A percentile compares a stretch with the other conserved stretches of the same genome.
These are phyloP conservation scores for Tillus elongatus DNA, from an alignment of 2,888 invertebrate genomes.

Conservation along the genomic window DNA sequence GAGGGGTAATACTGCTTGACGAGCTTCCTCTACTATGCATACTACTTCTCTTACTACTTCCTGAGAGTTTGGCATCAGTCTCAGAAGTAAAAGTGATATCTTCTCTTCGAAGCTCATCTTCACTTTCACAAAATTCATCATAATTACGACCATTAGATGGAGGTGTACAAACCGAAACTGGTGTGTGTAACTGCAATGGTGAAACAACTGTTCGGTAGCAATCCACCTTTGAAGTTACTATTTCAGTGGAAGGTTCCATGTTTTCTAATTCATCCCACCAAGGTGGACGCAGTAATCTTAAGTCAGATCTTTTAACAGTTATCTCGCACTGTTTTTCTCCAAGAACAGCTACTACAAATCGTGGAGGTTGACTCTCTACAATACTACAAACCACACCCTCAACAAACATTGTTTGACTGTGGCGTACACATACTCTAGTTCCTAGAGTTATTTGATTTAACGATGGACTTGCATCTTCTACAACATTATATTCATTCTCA, in stretches of 20 bases:
- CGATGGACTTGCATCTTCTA: conserved; percentile 87
- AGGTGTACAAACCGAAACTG: conserved; percentile 44
- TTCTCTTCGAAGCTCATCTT: conserved; percentile 79
- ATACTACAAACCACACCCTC: conserved; percentile 74
- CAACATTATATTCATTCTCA: conserved; percentile 73
- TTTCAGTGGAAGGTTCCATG: conserved; percentile 24
- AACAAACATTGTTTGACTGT: conserved; percentile 66
- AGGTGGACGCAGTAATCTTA: conserved; percentile 83
- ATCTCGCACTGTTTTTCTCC: conserved; percentile 46
- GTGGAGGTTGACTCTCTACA: conserved; percentile 52
- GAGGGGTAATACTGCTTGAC: conserved; percentile 78
- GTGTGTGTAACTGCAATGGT: conserved; percentile 44
- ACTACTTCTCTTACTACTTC: conserved; percentile 83
- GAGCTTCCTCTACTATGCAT: conserved; percentile 88
- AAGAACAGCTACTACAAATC: conserved; percentile 56
- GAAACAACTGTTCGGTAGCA: conserved; percentile 42
- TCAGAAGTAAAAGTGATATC: conserved; percentile 77
- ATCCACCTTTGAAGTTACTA: conserved; percentile 23
- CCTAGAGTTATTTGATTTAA: conserved; percentile 71
- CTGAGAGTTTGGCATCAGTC: conserved; percentile 63
- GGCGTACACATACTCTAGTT: conserved; percentile 72
- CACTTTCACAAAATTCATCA: conserved; percentile 78
- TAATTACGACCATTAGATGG: conserved; percentile 52
- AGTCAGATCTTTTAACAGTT: conserved; percentile 79
- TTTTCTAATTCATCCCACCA: conserved; percentile 94